Conservation (phyloP, 1,140 invertebrate genomes). For the Lycorma delicatula region DNA sequence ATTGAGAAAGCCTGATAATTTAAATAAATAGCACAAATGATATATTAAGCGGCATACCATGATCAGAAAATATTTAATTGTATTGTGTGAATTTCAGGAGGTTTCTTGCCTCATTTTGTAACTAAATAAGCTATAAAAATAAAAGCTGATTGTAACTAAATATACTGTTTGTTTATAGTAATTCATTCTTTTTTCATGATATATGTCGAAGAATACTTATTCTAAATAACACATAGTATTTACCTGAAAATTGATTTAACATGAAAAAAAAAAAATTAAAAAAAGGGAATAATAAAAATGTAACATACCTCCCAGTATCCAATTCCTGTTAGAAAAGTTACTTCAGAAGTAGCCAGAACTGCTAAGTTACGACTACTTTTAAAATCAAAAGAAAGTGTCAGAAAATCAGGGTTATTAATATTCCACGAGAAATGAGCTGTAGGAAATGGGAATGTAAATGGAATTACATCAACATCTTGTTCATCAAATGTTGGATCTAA, state of each 20-base stretch:
- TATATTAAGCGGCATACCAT: too few species aligned
- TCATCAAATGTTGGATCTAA: constrained; percentile 74
- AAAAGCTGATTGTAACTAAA: too few species aligned
- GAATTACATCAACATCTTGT: constrained; percentile 75
- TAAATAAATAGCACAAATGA: too few species aligned
- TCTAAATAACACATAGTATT: too few species aligned
- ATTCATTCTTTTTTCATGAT: too few species aligned
- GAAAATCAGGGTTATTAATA: constrained; percentile 54
- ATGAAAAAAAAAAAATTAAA: neutral
- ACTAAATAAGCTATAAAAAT: too few species aligned
- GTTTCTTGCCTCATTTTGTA: neutral
- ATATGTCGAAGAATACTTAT: too few species aligned
- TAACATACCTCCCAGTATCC: constrained; percentile 78
- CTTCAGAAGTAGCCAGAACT: constrained; percentile 74
- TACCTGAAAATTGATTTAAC: too few species aligned
- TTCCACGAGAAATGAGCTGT: constrained; percentile 82
- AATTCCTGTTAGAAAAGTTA: constrained; percentile 54
- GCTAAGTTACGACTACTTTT: constrained; percentile 75
- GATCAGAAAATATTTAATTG: neutral
- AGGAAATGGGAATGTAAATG: constrained; percentile 84
- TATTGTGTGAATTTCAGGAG: neutral
- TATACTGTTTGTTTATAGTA: too few species aligned
- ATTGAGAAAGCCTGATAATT: too few species aligned
- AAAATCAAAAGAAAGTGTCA: constrained; percentile 80
- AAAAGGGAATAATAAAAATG: neutral